phyloP scores from a whole-genome alignment of 2,113 vertebrate species.

The Axis porcinus region DNA sequence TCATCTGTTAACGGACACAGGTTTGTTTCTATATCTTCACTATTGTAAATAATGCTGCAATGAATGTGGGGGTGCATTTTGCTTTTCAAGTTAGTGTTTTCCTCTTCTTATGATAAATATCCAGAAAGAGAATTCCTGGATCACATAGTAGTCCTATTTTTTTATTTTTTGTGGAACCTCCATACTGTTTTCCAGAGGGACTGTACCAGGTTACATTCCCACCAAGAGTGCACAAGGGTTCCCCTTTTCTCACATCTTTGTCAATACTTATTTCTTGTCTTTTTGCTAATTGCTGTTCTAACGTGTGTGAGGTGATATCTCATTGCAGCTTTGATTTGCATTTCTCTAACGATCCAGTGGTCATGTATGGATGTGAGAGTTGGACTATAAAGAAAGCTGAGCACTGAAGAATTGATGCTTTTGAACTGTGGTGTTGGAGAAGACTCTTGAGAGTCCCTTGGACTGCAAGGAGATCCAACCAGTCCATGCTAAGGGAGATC shows the following conservation, averaged over 20 bases:
- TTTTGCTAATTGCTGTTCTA: neutral
- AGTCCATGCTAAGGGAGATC: too few species aligned
- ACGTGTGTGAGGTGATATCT: neutral
- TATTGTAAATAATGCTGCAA: neutral
- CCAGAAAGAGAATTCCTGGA: neutral
- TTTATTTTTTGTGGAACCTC: neutral
- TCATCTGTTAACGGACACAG: neutral
- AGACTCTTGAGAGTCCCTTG: too few species aligned
- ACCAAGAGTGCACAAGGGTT: neutral
- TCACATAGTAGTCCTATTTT: neutral
- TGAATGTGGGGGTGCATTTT: neutral
- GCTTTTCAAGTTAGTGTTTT: neutral
- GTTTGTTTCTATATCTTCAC: neutral
- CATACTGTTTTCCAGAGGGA: neutral
- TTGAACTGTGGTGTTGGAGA: too few species aligned
- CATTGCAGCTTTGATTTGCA: neutral
- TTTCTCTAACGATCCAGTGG: neutral
- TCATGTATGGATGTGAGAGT: too few species aligned
- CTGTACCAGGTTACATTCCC: neutral
- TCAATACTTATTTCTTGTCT: neutral
- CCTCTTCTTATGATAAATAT: neutral
- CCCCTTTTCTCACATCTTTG: neutral
- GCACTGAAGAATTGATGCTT: too few species aligned
- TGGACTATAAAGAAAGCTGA: too few species aligned
- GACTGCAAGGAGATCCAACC: too few species aligned